These are phyloP conservation scores for Gallinago nigripennis DNA, from an alignment of 2,797 vertebrate species.

Conservation along the genomic window DNA sequence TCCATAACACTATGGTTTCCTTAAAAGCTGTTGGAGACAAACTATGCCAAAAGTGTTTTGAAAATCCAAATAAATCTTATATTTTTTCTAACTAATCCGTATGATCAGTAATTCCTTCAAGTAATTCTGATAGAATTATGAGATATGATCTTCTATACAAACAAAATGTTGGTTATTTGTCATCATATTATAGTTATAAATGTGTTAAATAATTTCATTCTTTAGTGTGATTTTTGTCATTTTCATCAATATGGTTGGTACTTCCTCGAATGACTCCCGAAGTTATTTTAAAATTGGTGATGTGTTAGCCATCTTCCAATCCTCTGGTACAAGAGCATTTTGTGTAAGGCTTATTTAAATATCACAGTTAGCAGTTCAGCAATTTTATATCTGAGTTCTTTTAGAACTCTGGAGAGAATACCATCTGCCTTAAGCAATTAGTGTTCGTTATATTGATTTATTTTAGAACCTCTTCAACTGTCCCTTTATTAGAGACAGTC, in stretches of 20 bases:
- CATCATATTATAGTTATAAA: neutral
- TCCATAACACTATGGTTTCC: neutral
- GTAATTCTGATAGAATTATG: neutral
- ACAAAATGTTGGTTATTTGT: neutral
- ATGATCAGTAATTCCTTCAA: neutral
- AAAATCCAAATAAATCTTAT: neutral
- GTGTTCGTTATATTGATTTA: conserved; percentile 16
- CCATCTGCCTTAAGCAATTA: conserved; percentile 20
- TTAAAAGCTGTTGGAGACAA: neutral
- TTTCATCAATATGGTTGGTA: neutral
- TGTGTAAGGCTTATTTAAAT: neutral
- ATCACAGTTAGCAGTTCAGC: neutral
- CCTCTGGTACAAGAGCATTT: neutral
- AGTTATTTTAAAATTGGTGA: neutral
- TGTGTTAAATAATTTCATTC: neutral
- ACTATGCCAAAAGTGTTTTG: neutral
- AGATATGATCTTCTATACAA: neutral
- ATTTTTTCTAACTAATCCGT: neutral
- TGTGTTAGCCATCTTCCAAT: neutral
- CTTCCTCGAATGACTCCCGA: neutral
- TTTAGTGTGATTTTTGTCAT: neutral
- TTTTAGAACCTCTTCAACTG: conserved; percentile 14
- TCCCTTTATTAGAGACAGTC: neutral
- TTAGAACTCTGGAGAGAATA: neutral
- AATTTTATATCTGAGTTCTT: neutral